A percentile compares a stretch with the other conserved stretches of the same genome.
Evolutionary conservation across 2,113 vertebrate genomes (phyloP).

Genomic region (Arizona elegans): DNA sequence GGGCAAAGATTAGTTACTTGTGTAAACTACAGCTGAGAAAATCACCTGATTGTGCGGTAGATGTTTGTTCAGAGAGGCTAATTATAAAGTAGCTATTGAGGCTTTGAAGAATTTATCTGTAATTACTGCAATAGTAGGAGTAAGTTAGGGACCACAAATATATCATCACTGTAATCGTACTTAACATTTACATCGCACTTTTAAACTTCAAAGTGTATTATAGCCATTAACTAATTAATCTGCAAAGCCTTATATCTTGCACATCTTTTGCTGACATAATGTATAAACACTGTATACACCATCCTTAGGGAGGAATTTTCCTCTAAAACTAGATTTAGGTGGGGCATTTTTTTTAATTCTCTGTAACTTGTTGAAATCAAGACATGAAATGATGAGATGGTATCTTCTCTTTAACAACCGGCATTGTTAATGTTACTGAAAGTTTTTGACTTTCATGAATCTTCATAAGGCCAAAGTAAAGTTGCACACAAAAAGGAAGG

Average conservation of each 20-base stretch:
- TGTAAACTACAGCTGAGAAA: slow-evolving; percentile 40
- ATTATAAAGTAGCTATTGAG: slow-evolving; percentile 53
- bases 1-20: slow-evolving; percentile 27
- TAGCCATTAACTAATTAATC: slow-evolving; percentile 62
- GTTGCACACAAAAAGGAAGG: background rate
- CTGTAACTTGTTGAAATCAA: background rate
- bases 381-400: background rate
- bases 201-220: slow-evolving; percentile 54
- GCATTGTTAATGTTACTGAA: background rate
- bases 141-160: slow-evolving; percentile 45
- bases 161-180: slow-evolving; percentile 47
- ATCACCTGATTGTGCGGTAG: slow-evolving; percentile 48
- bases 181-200: slow-evolving; percentile 29
- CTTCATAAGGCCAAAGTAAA: background rate
- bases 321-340: slow-evolving; percentile 27
- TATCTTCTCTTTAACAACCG: background rate
- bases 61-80: slow-evolving; percentile 47
- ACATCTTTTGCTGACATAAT: slow-evolving; percentile 33
- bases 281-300: slow-evolving; percentile 47
- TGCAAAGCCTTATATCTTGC: slow-evolving; percentile 34
- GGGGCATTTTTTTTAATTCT: background rate
- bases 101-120: slow-evolving; percentile 33
- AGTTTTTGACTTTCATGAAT: background rate
- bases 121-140: slow-evolving; percentile 49
- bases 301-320: slow-evolving; percentile 30